These are phyloP conservation scores for Ammospiza nelsoni DNA, from an alignment of 2,113 vertebrate genomes.

Conservation along the genomic window DNA sequence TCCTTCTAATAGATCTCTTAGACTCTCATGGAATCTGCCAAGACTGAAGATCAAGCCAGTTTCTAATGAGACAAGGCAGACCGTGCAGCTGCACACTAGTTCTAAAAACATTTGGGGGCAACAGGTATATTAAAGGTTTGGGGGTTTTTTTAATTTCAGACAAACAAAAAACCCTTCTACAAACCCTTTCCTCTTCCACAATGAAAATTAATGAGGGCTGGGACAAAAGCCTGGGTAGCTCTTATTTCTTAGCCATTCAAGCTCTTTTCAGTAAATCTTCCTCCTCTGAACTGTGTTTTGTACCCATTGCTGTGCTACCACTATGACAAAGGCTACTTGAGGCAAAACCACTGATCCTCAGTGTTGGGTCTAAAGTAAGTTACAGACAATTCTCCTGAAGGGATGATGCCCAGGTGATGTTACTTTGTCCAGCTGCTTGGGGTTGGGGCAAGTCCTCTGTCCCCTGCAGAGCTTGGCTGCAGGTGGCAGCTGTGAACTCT, in stretches of 20 bases:
- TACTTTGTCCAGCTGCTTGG: not conserved
- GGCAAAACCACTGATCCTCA: not conserved
- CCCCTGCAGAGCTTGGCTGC: not conserved
- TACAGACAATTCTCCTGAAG: not conserved
- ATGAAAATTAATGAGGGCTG: not conserved
- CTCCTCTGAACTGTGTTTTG: not conserved
- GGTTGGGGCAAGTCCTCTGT: not conserved
- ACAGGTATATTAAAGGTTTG: not conserved
- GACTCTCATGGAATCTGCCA: not conserved
- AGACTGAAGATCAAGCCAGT: not conserved
- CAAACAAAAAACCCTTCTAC: not conserved
- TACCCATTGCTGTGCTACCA: not conserved
- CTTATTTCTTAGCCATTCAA: not conserved
- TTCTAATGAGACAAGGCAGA: not conserved
- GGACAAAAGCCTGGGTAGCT: not conserved
- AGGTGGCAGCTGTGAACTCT: not conserved
- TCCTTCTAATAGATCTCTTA: not conserved
- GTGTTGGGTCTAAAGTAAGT: not conserved
- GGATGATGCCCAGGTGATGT: not conserved
- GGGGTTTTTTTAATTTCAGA: not conserved
- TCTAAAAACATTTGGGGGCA: not conserved
- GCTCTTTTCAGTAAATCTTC: not conserved
- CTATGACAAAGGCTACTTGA: not conserved
- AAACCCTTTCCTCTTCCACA: not conserved
- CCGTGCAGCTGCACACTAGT: rapidly evolving